Percentiles rank a stretch among this genome's conserved stretches.
Conservation (phyloP, 2,113 vertebrate genomes). For the Rostratula benghalensis region DNA sequence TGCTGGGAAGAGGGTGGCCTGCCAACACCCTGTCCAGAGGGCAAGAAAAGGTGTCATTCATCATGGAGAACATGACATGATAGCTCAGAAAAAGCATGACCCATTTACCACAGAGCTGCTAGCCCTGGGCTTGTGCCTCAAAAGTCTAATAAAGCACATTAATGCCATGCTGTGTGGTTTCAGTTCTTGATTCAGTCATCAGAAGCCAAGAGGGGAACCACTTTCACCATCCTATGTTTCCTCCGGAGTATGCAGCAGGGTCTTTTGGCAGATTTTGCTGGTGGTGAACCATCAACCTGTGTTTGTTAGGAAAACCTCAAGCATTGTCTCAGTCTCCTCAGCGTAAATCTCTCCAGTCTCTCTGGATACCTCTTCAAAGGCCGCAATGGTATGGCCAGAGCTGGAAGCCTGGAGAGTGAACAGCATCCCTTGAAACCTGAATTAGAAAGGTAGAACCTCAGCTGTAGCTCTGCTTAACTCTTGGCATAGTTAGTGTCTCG, state of each 20-base stretch:
- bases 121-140: not conserved
- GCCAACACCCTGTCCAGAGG: not conserved
- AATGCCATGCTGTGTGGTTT: not conserved
- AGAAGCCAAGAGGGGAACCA: not conserved
- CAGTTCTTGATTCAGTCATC: not conserved
- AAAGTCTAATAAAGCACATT: not conserved
- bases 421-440: not conserved
- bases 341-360: not conserved
- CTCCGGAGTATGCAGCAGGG: not conserved
- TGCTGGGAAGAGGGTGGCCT: not conserved
- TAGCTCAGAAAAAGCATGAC: not conserved
- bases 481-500: not conserved
- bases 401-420: not conserved
- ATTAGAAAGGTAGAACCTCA: not conserved
- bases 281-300: not conserved
- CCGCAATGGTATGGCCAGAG: not conserved
- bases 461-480: not conserved
- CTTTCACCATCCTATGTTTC: rapidly evolving
- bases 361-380: not conserved
- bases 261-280: not conserved
- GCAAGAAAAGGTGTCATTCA: not conserved
- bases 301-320: not conserved
- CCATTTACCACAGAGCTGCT: not conserved
- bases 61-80: not conserved
- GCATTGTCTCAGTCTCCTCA: not conserved